Base-by-base conservation (phyloP, 2,113 vertebrate genomes). In the Gnathonemus echidnorhynchus region DNA sequence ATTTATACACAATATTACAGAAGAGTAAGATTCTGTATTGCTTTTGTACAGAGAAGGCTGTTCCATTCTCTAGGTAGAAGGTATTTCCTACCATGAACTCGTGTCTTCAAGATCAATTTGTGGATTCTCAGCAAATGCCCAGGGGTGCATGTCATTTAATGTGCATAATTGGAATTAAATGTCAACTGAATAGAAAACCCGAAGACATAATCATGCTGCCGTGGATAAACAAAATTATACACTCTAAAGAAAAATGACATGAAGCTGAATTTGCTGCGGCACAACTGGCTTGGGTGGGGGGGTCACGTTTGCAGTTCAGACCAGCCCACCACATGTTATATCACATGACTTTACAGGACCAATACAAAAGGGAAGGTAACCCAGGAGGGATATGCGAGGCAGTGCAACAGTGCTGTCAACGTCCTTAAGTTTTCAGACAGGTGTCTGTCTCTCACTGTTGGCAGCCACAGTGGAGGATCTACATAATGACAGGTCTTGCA, bases 151-250 rank as follows among this genome's bases (percentile, higher is more conserved):
- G 88, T 93, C 90, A 90, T 87, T 89, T 90, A 89, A 77, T 90
- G 74, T 91, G 91, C 87, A 92, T 93, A 94, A 93, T 92, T 90
- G 91, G 89, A 80, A 92, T 87, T 88, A 39, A 3, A 48, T 90
- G 84, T 83, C 89, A 62, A 92, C 17, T 77, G 88, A 92, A 93
- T 92, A 92, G 86, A 93, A 88, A 91, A 80, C 74, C 35, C 74
- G 15, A 80, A 27, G 74, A 80, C 74, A 80, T 80, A 80, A 80
- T 80, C 74, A 42, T 80, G 4, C 74, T 17, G 35, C 3, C 74
- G 35, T 7, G 74, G 4, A 80, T 80, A 80, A 80, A 80, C 74
- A 80, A 80, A 80, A 80, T 80, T 80, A 80, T 80, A 80, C 35
- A 19, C 74, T 80, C 6, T 19, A 42, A 42, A 80, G 31, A 80